Conservation (phyloP, 2,888 invertebrate genomes). For the Tipula confusa region DNA sequence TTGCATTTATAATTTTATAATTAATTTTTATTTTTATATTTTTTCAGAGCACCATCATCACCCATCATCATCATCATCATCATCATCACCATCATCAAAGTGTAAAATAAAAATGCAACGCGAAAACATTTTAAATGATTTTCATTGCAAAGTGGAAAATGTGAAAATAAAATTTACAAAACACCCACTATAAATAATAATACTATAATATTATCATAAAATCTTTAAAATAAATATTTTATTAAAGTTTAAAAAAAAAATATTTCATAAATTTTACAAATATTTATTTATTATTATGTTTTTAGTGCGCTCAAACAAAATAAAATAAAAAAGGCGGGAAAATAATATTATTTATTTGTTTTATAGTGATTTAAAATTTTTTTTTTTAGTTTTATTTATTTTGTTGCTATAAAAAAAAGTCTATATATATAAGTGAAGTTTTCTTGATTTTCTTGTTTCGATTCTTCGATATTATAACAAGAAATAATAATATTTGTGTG, state of each 20-base stretch:
- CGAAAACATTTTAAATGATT: background rate
- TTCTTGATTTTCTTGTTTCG: slow-evolving; percentile 20
- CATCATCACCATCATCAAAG: background rate
- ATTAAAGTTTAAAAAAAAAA: background rate
- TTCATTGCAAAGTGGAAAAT: background rate
- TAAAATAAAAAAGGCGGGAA: background rate
- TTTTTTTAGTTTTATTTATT: background rate
- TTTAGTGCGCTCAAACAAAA: background rate
- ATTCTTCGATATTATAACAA: background rate
- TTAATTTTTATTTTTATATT: background rate
- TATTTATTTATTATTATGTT: background rate
- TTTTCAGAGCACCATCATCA: too few relatives aligned
- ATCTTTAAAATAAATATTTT: slow-evolving; percentile 20
- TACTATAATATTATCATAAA: background rate
- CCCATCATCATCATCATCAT: too few relatives aligned
- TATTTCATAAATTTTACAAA: background rate
- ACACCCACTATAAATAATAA: background rate
- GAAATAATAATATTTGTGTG: slow-evolving; percentile 21
- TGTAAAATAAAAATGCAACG: background rate
- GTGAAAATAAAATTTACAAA: background rate
- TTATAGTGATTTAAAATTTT: background rate
- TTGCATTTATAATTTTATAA: background rate
- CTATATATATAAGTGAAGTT: background rate
- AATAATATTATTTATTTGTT: slow-evolving; percentile 3
- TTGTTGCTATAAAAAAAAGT: background rate